Conservation (phyloP, 2,113 vertebrate genomes). For the Barnardius zonarius region DNA sequence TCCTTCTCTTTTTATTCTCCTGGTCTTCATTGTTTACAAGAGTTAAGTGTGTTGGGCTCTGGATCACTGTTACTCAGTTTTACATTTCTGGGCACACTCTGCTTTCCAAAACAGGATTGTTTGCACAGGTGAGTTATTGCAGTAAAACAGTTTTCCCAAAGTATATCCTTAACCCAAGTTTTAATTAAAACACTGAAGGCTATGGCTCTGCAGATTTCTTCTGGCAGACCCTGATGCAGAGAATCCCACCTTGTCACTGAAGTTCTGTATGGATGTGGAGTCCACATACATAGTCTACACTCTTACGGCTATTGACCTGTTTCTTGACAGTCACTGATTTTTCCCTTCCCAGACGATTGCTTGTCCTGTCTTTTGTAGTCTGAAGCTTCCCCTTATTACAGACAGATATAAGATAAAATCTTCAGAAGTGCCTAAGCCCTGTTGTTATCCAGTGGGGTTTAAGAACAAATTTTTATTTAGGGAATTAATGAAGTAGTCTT, state of each 20-base stretch:
- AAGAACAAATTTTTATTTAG: conserved; percentile 44
- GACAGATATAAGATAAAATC: background rate
- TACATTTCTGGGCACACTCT: background rate
- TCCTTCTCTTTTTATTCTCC: background rate
- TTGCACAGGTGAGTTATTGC: background rate
- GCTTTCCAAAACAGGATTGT: background rate
- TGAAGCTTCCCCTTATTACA: conserved; percentile 14
- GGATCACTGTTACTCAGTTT: background rate
- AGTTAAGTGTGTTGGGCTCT: background rate
- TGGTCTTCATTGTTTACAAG: background rate
- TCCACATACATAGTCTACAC: background rate
- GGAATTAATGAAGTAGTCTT: background rate
- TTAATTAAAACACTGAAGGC: background rate
- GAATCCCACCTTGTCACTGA: background rate
- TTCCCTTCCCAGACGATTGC: background rate
- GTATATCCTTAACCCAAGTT: background rate
- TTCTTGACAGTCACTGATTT: background rate
- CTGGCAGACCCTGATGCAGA: background rate
- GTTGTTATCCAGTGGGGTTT: conserved; percentile 20
- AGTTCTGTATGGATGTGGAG: background rate
- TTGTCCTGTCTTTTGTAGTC: conserved; percentile 11
- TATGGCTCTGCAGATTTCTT: background rate
- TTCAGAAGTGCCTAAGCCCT: conserved; percentile 60
- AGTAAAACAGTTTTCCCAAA: background rate
- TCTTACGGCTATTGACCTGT: background rate